These are phyloP conservation scores for Diplodus puntazzo DNA, from an alignment of 2,797 vertebrate species.

Conservation along the genomic window DNA sequence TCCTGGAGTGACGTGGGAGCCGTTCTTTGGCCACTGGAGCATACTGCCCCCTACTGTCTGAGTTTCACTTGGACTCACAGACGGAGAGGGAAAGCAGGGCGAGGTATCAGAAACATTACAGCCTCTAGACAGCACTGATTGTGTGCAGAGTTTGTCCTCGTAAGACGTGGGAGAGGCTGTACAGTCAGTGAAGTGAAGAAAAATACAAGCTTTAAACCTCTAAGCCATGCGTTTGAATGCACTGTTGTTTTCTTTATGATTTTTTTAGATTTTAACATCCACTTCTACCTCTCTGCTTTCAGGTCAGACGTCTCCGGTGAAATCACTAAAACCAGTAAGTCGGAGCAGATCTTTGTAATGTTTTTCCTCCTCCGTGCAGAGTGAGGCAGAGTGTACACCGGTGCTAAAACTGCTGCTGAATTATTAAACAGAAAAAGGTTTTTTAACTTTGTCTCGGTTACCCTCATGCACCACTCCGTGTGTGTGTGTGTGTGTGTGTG, in stretches of 20 bases:
- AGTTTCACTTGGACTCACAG: neutral
- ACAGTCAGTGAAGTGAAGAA: neutral
- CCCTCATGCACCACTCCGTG: constrained; percentile 26
- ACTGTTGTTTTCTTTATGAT: neutral
- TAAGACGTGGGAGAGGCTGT: constrained; percentile 1
- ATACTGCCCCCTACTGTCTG: constrained; percentile 74
- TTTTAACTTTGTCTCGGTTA: constrained; percentile 50
- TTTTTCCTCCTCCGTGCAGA: neutral
- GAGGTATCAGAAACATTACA: constrained; percentile 1
- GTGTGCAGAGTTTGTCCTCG: neutral
- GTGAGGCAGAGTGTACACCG: neutral
- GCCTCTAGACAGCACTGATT: neutral
- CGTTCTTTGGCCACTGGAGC: constrained; percentile 24
- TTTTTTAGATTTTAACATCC: neutral
- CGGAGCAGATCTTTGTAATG: neutral
- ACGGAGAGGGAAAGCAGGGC: neutral
- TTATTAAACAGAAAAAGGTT: constrained; percentile 58
- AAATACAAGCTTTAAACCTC: neutral
- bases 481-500: constrained; percentile 19
- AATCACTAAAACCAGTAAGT: constrained; percentile 91
- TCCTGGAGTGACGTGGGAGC: neutral
- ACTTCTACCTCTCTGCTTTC: constrained; percentile 46
- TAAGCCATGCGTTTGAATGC: neutral
- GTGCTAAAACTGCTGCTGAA: constrained; percentile 49
- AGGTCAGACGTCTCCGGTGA: constrained; percentile 97